Conservation (phyloP, 1,140 invertebrate species). For the Megalopta genalis region DNA sequence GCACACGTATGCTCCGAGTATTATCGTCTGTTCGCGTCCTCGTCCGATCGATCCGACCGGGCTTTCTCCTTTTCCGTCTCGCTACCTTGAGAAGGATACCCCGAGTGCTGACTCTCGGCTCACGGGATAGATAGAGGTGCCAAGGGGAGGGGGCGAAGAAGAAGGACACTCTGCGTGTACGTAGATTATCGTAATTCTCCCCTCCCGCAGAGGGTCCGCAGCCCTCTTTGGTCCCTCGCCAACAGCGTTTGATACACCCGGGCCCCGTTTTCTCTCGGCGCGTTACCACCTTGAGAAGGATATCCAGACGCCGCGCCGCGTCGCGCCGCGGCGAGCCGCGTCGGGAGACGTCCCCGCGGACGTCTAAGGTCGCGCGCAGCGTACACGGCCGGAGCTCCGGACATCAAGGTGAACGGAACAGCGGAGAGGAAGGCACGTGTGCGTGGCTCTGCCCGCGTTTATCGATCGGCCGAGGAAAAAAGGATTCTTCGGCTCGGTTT, state of each 20-base stretch:
- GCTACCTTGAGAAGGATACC: conserved; percentile 72
- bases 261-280: background rate
- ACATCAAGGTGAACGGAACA: conserved; percentile 30
- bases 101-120: conserved; percentile 11
- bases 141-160: conserved; percentile 36
- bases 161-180: conserved; percentile 47
- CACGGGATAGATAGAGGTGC: conserved; percentile 8
- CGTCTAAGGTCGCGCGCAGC: background rate
- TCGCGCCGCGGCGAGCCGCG: too few species aligned
- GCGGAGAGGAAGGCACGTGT: conserved; percentile 7
- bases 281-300: conserved; percentile 58
- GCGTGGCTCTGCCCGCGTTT: background rate
- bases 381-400: background rate
- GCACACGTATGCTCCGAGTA: conserved; percentile 10
- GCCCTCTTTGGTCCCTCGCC: background rate
- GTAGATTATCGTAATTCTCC: conserved; percentile 55
- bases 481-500: background rate
- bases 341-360: background rate
- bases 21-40: conserved; percentile 38
- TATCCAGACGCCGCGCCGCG: conserved; percentile 56
- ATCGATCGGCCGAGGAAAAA: background rate
- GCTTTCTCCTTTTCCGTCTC: conserved; percentile 51
- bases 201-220: background rate
- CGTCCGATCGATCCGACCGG: background rate
- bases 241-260: background rate